These are phyloP conservation scores for Rhinopomastus cyanomelas DNA, from an alignment of 2,113 vertebrate genomes.

Conservation along the genomic window DNA sequence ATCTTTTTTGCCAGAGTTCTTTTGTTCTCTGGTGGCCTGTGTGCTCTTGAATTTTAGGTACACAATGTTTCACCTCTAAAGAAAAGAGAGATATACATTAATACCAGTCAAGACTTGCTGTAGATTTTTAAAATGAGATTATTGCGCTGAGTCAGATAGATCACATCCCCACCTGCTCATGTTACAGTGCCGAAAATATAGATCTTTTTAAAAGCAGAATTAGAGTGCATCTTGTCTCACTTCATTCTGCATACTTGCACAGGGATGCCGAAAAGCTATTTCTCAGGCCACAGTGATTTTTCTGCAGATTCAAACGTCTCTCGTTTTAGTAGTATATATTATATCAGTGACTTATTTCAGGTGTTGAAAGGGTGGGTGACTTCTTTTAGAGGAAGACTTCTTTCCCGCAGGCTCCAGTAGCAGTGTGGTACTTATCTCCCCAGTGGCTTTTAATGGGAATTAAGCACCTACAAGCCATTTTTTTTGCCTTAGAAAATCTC, in stretches of 20 bases:
- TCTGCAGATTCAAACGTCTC: neutral
- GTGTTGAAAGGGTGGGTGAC: neutral
- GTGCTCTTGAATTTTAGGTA: neutral
- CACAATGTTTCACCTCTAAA: constrained; percentile 1
- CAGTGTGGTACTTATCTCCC: constrained; percentile 18
- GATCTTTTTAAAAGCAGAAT: neutral
- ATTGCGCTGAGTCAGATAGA: constrained; percentile 53
- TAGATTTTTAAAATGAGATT: constrained; percentile 9
- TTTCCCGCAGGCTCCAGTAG: neutral
- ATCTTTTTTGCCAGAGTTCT: neutral
- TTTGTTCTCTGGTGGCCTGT: neutral
- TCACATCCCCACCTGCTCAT: constrained; percentile 34
- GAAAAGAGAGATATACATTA: neutral
- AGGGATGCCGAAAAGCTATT: neutral
- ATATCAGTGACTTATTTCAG: neutral
- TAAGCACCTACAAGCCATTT: constrained; percentile 49
- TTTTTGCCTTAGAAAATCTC: constrained; percentile 47
- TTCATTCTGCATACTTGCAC: neutral
- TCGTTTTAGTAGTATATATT: constrained; percentile 14
- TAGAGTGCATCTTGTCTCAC: neutral
- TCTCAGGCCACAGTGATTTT: neutral
- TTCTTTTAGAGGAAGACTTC: constrained; percentile 9
- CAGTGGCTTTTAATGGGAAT: constrained; percentile 52
- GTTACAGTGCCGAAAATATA: constrained; percentile 30
- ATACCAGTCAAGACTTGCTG: neutral